Conservation (phyloP, 53 echinoderm and acorn worm species). For the Luidia sarsii region DNA sequence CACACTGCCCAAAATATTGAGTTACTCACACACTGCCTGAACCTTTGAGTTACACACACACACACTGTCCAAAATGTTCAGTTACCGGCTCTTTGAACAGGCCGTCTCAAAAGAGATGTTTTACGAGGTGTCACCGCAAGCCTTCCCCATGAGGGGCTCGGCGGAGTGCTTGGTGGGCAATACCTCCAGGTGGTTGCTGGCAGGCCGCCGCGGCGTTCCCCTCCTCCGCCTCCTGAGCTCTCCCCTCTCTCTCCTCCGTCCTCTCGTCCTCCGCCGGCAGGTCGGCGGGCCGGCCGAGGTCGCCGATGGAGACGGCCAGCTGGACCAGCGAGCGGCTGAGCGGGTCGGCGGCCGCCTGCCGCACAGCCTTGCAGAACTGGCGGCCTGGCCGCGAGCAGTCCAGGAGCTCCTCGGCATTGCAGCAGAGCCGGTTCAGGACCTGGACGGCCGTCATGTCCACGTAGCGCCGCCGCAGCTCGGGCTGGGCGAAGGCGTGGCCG, state of each 20-base stretch:
- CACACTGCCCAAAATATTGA: no score
- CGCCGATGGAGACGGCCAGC: slow-evolving; percentile 57
- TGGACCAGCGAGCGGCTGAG: slow-evolving; percentile 56
- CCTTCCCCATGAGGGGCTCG: no score
- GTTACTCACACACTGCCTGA: no score
- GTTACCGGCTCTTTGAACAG: no score
- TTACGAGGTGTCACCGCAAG: no score
- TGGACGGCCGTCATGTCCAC: slow-evolving; percentile 50
- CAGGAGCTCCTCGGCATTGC: slow-evolving; percentile 23
- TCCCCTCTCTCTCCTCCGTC: slow-evolving; percentile 11
- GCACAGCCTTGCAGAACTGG: slow-evolving; percentile 24
- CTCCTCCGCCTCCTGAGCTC: neutral
- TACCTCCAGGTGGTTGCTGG: slow-evolving; percentile 52
- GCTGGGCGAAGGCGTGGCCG: slow-evolving; percentile 33
- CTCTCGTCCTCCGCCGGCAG: slow-evolving; percentile 21
- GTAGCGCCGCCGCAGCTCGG: slow-evolving; percentile 60
- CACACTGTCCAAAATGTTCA: no score
- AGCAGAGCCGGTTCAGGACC: slow-evolving; percentile 48
- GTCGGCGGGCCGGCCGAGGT: slow-evolving; percentile 45
- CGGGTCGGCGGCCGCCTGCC: neutral
- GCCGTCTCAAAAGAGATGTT: no score
- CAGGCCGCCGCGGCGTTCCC: neutral
- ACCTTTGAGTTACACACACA: no score
- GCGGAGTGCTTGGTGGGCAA: no score
- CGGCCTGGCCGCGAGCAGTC: slow-evolving; percentile 8